Evolutionary conservation across 2,113 vertebrate species (phyloP).

Genomic region (Spermophilus dauricus): DNA sequence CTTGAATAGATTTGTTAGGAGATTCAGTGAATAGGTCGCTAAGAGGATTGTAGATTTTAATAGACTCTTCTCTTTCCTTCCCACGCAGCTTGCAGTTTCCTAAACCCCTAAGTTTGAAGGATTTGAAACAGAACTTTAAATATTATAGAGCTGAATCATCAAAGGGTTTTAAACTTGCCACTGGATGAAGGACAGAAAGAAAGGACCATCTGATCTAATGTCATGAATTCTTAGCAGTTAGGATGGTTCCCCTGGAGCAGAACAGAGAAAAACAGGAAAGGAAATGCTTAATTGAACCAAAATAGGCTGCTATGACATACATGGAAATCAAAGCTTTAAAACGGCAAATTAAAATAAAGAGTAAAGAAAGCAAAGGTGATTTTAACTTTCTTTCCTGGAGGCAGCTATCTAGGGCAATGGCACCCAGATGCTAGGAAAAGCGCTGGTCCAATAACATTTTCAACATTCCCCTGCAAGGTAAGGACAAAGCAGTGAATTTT

Average conservation of each 20-base stretch:
- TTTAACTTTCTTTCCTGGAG: conserved; percentile 52
- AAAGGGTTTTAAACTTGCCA: conserved; percentile 74
- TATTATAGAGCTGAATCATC: conserved; percentile 67
- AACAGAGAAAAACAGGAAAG: conserved; percentile 71
- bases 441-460: neutral
- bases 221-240: conserved; percentile 57
- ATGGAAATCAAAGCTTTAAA: conserved; percentile 62
- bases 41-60: conserved; percentile 79
- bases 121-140: conserved; percentile 67
- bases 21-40: conserved; percentile 64
- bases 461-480: neutral
- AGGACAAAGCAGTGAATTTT: neutral
- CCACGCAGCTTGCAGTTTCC: conserved; percentile 1
- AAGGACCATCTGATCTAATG: conserved; percentile 72
- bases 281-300: conserved; percentile 70
- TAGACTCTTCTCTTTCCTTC: conserved; percentile 56
- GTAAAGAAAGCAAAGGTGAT: conserved; percentile 31
- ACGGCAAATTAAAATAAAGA: conserved; percentile 59
- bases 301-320: conserved; percentile 69
- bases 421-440: neutral
- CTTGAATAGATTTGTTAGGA: conserved; percentile 63
- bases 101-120: conserved; percentile 74
- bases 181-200: conserved; percentile 70
- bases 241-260: conserved; percentile 66
- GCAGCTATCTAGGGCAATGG: neutral